A percentile compares a stretch with the other conserved stretches of the same genome.
Conservation (phyloP, 2,888 invertebrate genomes). For the Aphidoletes aphidimyza region DNA sequence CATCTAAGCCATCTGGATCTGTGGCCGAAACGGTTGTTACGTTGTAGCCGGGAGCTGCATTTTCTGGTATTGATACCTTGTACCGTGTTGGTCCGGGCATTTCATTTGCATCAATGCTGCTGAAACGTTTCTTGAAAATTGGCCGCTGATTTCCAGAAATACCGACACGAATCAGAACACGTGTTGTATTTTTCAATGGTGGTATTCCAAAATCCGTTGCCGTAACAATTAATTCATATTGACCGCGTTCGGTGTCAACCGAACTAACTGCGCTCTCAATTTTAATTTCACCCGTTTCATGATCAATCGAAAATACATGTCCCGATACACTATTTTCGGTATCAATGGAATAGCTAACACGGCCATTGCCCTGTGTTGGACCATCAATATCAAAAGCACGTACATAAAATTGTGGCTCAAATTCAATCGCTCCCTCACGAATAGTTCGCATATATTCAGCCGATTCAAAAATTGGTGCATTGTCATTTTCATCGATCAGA, state of each 20-base stretch:
- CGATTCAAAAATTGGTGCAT: conserved; percentile 77
- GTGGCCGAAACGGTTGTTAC: conserved; percentile 78
- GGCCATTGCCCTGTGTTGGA: conserved; percentile 76
- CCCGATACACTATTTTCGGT: conserved; percentile 77
- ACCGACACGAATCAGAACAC: conserved; percentile 78
- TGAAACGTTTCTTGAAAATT: conserved; percentile 79
- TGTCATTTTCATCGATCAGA: conserved; percentile 81
- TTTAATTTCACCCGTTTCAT: conserved; percentile 76
- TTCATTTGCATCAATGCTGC: conserved; percentile 68
- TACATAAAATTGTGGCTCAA: conserved; percentile 83
- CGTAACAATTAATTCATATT: conserved; percentile 75
- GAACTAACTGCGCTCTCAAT: conserved; percentile 74
- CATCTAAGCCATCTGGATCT: conserved; percentile 82
- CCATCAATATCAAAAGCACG: conserved; percentile 83
- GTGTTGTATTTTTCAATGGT: conserved; percentile 74
- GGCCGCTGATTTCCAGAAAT: conserved; percentile 84
- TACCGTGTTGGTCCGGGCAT: conserved; percentile 77
- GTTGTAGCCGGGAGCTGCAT: conserved; percentile 75
- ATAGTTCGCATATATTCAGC: conserved; percentile 79
- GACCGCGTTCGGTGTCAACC: conserved; percentile 79
- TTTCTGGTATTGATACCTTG: conserved; percentile 76
- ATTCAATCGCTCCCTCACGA: conserved; percentile 78
- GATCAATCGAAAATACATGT: conserved; percentile 74
- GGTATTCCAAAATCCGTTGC: conserved; percentile 80
- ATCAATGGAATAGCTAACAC: conserved; percentile 73